Conservation (phyloP, 2,888 invertebrate genomes). For the Lydus trimaculatus region DNA sequence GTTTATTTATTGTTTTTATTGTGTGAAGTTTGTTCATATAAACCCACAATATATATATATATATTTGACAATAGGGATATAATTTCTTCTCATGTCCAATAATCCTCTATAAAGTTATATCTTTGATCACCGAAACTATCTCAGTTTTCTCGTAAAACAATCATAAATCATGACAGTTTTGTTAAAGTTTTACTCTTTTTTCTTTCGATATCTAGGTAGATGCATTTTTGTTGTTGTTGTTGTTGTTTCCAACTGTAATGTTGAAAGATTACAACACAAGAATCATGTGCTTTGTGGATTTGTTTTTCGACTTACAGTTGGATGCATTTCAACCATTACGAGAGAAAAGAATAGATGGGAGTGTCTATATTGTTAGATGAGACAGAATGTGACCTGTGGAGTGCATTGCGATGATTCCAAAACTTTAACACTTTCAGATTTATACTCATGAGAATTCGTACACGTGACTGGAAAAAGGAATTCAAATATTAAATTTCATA, state of each 20-base stretch:
- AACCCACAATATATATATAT: neutral
- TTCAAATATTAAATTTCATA: conserved; percentile 41
- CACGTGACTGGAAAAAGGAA: conserved; percentile 44
- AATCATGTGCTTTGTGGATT: neutral
- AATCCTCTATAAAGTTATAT: neutral
- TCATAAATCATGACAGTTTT: conserved; percentile 8
- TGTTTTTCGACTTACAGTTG: conserved; percentile 6
- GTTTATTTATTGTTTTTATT: neutral
- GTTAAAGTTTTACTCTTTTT: conserved; percentile 14
- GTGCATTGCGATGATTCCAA: conserved; percentile 36
- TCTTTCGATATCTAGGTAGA: conserved; percentile 17
- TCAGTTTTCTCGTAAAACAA: neutral
- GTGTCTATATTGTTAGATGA: conserved; percentile 9
- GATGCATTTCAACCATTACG: neutral
- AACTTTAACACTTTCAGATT: conserved; percentile 44
- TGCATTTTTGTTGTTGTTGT: conserved; percentile 6
- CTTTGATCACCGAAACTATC: conserved; percentile 6
- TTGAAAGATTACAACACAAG: conserved; percentile 3
- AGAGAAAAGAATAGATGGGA: neutral
- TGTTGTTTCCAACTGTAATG: conserved; percentile 11
- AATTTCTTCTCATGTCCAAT: conserved; percentile 1
- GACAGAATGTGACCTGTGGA: conserved; percentile 42
- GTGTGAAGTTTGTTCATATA: conserved; percentile 1
- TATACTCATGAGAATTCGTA: conserved; percentile 43
- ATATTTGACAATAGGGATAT: neutral